Evolutionary conservation across 2,888 invertebrate species (phyloP), one percentile per base, ranked within the genome.

Genomic region (Bellardia bayeri): DNA sequence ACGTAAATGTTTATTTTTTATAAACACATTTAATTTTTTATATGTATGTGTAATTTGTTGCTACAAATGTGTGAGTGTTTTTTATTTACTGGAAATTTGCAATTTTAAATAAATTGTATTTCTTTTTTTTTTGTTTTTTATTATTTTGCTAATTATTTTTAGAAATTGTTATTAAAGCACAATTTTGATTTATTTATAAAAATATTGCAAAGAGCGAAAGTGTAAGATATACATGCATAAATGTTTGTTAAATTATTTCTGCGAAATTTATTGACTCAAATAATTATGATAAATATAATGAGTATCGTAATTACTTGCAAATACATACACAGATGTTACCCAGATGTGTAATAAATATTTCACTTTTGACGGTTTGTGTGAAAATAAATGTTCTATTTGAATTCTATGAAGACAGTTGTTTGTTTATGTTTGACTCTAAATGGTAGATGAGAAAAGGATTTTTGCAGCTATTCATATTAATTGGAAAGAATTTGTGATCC

Each of bases 291-390:
- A 54, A 63, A 49, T 63, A 14, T 63, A n/a, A 37, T n/a, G 23
- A 23, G 13, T 51, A 23, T 45, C 40, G 13, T 64, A 45, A 66
- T 30, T 8, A 16, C 6, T 23, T 42, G 42, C 61, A 14, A 68
- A 45, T 13, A 23, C 78, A 45, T 13, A 23, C 78, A 33, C 82
- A 83, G 78, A 78, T 83, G 83, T 78, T 86, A 72, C 30, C 23
- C 85, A 82, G 76, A 82, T 86, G 85, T 74, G 51, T 64, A 78
- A 83, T 78, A 78, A 78, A 78, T 78, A 78, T 83, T 83, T 76
- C 69, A 54, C 23, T 61, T 42, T 63, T 45, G 63, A 64, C 45
- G 33, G 45, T 75, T 74, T 37, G 14, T 37, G 14, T 9, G 30
- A 11, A 68, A 40, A 69, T 61, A 61, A 13, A 82, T 54, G 75